These are phyloP conservation scores for Chinchilla lanigera DNA, from an alignment of 2,113 vertebrate genomes.

Conservation along the genomic window DNA sequence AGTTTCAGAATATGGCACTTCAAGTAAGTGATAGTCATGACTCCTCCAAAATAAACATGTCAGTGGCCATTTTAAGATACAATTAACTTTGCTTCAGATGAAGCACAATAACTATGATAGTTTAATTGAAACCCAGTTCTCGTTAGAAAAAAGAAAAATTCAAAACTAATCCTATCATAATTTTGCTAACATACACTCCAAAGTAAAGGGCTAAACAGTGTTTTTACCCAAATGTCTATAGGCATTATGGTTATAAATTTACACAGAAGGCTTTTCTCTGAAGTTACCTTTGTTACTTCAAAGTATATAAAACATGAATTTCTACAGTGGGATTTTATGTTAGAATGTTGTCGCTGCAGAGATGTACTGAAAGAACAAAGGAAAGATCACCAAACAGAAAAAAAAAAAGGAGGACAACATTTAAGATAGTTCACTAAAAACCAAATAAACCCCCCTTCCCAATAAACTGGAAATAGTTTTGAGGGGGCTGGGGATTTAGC, in stretches of 20 bases:
- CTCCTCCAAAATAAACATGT: not conserved
- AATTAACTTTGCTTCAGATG: conserved; percentile 58
- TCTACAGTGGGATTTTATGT: conserved; percentile 58
- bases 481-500: too few species aligned
- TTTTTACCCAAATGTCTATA: conserved; percentile 70
- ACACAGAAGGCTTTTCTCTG: conserved; percentile 63
- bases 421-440: conserved; percentile 63
- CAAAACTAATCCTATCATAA: conserved; percentile 64
- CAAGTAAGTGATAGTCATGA: not conserved
- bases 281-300: conserved; percentile 64
- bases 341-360: conserved; percentile 47
- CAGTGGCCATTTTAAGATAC: conserved; percentile 1
- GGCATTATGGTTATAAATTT: conserved; percentile 68
- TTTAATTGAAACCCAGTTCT: too few species aligned
- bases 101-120: conserved; percentile 29
- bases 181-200: conserved; percentile 57
- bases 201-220: conserved; percentile 63
- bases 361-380: conserved; percentile 56
- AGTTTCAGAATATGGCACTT: not conserved
- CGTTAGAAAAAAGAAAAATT: not conserved
- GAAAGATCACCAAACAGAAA: not conserved
- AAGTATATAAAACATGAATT: conserved; percentile 65
- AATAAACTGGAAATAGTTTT: not conserved
- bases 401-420: conserved; percentile 69
- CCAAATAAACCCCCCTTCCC: conserved; percentile 41